Base-by-base conservation (phyloP, 2,797 vertebrate species). In the Potorous gilbertii region DNA sequence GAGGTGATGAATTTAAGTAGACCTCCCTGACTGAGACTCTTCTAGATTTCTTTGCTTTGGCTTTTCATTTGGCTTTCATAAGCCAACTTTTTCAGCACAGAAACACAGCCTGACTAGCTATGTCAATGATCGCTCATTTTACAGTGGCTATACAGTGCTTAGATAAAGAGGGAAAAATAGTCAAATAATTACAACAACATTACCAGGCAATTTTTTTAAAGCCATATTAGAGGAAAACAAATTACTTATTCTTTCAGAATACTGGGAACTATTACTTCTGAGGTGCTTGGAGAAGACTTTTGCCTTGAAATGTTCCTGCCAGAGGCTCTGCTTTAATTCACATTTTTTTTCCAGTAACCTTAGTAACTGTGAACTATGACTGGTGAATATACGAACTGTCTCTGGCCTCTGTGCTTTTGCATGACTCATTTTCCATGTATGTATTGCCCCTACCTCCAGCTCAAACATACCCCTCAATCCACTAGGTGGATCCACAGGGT, bases 151-250 rank as follows among this genome's bases (percentile, higher is more conserved):
- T 21, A 74, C 6, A 40, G 91, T 96, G 52, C 54, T 94, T 96
- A 93, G 11, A 90, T 94, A 74, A 93, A 57, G 55, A 90, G 95
- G 96, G 94, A 92, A 96, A 92, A 31, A 4, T 13, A 55, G 93
- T 87, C 93, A 56, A 56, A 90, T n/a, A 54, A 56, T 95, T 97
- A 95, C 92, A 95, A 87, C 12, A 54, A 93, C 95, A 97, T 93
- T 89, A 9, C 11, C 95, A 50, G 91, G 93, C 46, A 31, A 90
- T 89, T 95, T 62, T 9, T 95, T 90, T n/a, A 87, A n/a, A n/a
- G 40, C 31, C 5, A 87, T 56, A 27, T 52, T 54, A 92, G 27
- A 54, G 40, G 54, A 87, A 24, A 87, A 56, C 28, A 89, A 31
- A 56, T 29, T 50, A 31, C 29, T 54, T 90, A 54, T 90, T 54